Evolutionary conservation across 2,797 vertebrate species (phyloP).

Genomic region (Pteronotus mesoamericanus): DNA sequence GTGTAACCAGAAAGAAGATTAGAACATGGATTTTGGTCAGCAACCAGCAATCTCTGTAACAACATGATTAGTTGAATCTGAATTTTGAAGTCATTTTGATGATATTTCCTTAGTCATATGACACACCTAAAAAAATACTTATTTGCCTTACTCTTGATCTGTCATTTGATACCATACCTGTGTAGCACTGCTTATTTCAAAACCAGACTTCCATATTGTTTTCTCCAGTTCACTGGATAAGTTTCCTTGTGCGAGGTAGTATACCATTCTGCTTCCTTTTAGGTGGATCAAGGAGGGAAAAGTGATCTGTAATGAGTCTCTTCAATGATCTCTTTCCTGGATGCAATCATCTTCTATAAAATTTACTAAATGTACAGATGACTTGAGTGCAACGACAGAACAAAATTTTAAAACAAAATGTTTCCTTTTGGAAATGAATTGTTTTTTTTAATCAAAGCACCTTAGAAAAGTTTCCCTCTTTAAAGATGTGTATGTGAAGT

Average conservation of each 20-base stretch:
- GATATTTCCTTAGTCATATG: not conserved
- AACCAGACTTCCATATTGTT: not conserved
- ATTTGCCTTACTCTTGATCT: not conserved
- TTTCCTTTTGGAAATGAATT: slow-evolving; percentile 14
- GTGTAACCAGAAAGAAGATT: not conserved
- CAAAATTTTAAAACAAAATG: not conserved
- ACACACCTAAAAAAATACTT: not conserved
- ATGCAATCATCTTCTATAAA: not conserved
- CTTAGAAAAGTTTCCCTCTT: not conserved
- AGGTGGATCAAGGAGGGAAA: not conserved
- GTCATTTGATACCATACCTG: not conserved
- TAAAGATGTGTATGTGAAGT: not conserved
- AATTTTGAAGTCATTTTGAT: not conserved
- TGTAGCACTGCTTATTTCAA: not conserved
- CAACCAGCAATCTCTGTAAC: not conserved
- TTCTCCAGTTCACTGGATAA: not conserved
- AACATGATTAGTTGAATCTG: not conserved
- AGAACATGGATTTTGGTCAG: not conserved
- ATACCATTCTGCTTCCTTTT: not conserved
- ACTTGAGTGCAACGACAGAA: not conserved
- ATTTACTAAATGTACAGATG: not conserved
- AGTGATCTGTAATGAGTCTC: not conserved
- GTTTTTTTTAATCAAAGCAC: not conserved
- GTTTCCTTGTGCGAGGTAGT: not conserved
- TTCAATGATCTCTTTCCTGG: not conserved